These are phyloP conservation scores for Ophioninae sp. DNA, from an alignment of 2,888 invertebrate genomes.

Conservation along the genomic window DNA sequence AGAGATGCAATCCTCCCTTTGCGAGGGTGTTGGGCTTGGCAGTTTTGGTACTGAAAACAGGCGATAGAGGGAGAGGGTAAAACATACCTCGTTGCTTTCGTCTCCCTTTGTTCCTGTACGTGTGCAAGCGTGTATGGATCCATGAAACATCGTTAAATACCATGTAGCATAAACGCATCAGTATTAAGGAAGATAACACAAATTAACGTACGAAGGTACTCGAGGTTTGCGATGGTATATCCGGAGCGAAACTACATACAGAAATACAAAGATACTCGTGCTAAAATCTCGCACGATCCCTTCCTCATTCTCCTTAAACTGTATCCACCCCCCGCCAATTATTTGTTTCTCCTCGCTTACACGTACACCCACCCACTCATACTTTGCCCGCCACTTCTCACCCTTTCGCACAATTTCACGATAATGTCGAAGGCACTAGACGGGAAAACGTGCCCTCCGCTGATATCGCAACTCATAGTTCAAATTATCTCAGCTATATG, in stretches of 20 bases:
- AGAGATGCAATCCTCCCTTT: conserved; percentile 69
- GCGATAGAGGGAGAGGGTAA: conserved; percentile 15
- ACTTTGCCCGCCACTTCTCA: conserved; percentile 21
- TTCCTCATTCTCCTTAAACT: conserved; percentile 37
- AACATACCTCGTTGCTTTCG: conserved; percentile 12
- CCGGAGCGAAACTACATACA: conserved; percentile 46
- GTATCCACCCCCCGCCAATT: conserved; percentile 14
- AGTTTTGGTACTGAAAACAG: conserved; percentile 50
- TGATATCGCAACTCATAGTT: background rate
- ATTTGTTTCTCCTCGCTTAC: conserved; percentile 20
- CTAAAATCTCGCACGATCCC: conserved; percentile 34
- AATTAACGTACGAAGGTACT: conserved; percentile 70
- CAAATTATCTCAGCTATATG: background rate
- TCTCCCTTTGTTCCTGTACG: background rate
- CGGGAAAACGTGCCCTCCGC: conserved; percentile 26
- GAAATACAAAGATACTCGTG: background rate
- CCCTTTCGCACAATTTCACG: conserved; percentile 46
- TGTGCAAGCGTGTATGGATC: conserved; percentile 36
- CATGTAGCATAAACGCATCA: conserved; percentile 65
- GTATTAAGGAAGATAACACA: conserved; percentile 70
- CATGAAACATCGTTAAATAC: conserved; percentile 68
- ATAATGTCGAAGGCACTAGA: conserved; percentile 35
- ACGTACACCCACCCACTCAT: no score
- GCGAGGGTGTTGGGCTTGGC: conserved; percentile 64
- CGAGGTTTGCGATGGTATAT: conserved; percentile 61